Conservation (phyloP, 2,888 invertebrate species). For the Lasiommata megera region DNA sequence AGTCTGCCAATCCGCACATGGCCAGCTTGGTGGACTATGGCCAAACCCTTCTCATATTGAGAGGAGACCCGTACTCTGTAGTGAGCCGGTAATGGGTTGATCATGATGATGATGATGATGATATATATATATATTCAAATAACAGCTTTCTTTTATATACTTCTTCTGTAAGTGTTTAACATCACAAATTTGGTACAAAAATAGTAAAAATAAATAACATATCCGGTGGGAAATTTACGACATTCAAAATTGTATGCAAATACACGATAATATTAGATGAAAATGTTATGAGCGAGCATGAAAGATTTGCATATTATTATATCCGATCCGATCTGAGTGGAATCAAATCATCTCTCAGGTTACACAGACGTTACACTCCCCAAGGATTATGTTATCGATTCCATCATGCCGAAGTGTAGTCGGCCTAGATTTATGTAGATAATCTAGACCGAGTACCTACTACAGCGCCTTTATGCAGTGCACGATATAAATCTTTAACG, state of each 20-base stretch:
- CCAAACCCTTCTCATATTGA: no score
- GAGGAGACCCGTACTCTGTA: no score
- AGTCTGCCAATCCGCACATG: no score
- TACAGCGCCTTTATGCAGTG: conserved; percentile 1
- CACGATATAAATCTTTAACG: conserved; percentile 12
- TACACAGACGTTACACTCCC: conserved; percentile 24
- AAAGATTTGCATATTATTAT: conserved; percentile 19
- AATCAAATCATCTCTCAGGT: conserved; percentile 28
- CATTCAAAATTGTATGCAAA: neutral
- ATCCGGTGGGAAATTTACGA: neutral
- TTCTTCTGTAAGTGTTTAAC: no score
- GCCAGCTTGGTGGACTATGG: no score
- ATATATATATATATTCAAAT: no score
- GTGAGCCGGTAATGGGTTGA: no score
- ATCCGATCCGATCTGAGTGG: conserved; percentile 14
- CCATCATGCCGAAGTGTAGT: conserved; percentile 25
- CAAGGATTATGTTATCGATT: conserved; percentile 32
- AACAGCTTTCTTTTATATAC: no score
- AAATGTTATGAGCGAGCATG: neutral
- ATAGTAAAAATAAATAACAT: neutral
- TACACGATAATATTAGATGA: neutral
- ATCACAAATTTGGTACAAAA: no score
- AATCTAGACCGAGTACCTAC: conserved; percentile 17
- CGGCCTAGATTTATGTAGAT: conserved; percentile 27
- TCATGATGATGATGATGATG: no score